These are phyloP conservation scores for Bombus vancouverensis DNA, from an alignment of 1,140 invertebrate genomes.

Conservation along the genomic window DNA sequence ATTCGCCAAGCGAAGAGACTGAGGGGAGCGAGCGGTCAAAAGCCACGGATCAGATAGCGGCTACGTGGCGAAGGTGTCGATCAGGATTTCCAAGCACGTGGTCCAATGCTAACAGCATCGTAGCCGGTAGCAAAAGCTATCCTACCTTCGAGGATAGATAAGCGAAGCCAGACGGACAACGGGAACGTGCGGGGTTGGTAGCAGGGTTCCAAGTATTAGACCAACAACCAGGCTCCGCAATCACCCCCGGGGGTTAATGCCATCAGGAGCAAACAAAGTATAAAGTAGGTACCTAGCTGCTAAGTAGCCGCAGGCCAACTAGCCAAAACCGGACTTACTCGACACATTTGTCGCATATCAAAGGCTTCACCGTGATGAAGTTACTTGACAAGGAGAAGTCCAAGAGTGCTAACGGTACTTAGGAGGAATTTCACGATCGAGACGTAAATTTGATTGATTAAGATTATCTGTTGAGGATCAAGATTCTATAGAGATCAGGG, in stretches of 20 bases:
- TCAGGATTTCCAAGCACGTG: constrained; percentile 79
- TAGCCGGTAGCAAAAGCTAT: constrained; percentile 67
- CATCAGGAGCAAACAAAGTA: constrained; percentile 81
- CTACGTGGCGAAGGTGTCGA: constrained; percentile 67
- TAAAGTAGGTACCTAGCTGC: constrained; percentile 76
- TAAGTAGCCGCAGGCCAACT: constrained; percentile 78
- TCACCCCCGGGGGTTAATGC: constrained; percentile 79
- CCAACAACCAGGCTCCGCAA: constrained; percentile 73
- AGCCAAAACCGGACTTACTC: constrained; percentile 72
- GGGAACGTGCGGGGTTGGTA: constrained; percentile 43
- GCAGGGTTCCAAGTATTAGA: constrained; percentile 35
- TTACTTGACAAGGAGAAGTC: not conserved
- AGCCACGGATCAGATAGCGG: constrained; percentile 61
- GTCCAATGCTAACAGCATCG: constrained; percentile 75
- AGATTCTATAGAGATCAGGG: not conserved
- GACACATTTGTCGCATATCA: constrained; percentile 74
- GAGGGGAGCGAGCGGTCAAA: constrained; percentile 31
- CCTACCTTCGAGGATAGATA: constrained; percentile 61
- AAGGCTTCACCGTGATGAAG: constrained; percentile 49
- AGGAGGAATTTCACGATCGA: too few relatives aligned
- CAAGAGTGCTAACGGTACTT: not conserved
- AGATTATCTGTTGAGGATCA: not conserved
- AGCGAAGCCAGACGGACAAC: constrained; percentile 62
- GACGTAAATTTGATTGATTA: not conserved
- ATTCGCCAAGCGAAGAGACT: constrained; percentile 53